Evolutionary conservation across 2,888 invertebrate genomes (phyloP).

Genomic region (Lypha dubia): DNA sequence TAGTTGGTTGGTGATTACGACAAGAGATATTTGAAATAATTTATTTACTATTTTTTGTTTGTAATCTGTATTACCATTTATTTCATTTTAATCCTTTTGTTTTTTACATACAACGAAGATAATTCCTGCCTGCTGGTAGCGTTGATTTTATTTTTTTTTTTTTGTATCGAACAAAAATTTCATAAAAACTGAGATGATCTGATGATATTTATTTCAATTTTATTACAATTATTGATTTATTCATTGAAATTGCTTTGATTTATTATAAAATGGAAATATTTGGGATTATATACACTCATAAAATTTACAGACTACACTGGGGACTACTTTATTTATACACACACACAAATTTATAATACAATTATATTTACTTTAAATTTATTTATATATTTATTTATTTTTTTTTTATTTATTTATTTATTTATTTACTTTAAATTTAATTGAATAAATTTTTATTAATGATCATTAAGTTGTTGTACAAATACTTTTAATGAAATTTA

Average conservation of each 20-base stretch:
- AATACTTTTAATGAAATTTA: not conserved
- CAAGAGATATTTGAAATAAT: not conserved
- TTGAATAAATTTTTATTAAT: not conserved
- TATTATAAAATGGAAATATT: constrained; percentile 48
- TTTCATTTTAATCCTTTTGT: constrained; percentile 56
- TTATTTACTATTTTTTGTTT: not conserved
- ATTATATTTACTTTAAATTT: constrained; percentile 15
- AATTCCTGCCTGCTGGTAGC: constrained; percentile 15
- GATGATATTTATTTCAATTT: constrained; percentile 48
- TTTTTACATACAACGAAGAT: not conserved
- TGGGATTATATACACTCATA: constrained; percentile 30
- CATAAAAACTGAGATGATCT: constrained; percentile 1
- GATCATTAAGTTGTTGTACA: not conserved
- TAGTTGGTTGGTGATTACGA: not conserved
- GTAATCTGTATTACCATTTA: constrained; percentile 53
- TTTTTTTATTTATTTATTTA: constrained; percentile 18
- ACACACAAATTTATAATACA: constrained; percentile 40
- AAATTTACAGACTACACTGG: constrained; percentile 8
- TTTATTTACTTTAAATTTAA: constrained; percentile 11
- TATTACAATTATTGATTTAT: constrained; percentile 56
- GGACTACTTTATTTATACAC: constrained; percentile 50
- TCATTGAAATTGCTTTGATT: constrained; percentile 52
- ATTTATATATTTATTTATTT: constrained; percentile 20
- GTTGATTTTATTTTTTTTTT: not conserved
- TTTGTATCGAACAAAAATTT: not conserved